A percentile compares a stretch with the other conserved stretches of the same genome.
These are phyloP conservation scores for Pseudopleuronectes americanus DNA, from an alignment of 2,797 vertebrate genomes.

Conservation along the genomic window DNA sequence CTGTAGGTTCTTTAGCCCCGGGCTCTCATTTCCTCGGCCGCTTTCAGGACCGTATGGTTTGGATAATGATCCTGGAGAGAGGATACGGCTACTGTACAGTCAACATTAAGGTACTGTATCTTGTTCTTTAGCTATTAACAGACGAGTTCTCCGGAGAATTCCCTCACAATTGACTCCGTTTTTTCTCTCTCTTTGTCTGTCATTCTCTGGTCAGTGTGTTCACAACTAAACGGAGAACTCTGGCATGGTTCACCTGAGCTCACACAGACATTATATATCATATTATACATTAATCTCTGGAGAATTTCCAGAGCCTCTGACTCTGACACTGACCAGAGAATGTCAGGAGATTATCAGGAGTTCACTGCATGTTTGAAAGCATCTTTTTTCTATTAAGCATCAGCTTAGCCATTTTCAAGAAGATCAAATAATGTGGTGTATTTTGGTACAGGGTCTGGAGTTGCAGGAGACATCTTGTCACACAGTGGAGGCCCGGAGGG, in stretches of 20 bases:
- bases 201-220: too few relatives aligned
- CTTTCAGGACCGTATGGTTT: conserved; percentile 96
- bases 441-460: conserved; percentile 90
- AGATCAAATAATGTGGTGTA: conserved; percentile 1
- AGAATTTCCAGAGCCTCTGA: too few relatives aligned
- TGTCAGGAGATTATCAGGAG: too few relatives aligned
- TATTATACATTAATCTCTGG: too few relatives aligned
- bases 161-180: too few relatives aligned
- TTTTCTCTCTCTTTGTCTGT: too few relatives aligned
- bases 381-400: conserved; percentile 9
- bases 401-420: not conserved
- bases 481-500: conserved; percentile 92
- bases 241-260: too few relatives aligned
- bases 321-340: too few relatives aligned
- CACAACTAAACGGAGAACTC: too few relatives aligned
- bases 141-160: too few relatives aligned
- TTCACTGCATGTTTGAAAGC: too few relatives aligned
- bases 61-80: conserved; percentile 94
- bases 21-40: conserved; percentile 96
- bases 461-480: conserved; percentile 98
- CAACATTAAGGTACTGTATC: conserved; percentile 91
- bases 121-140: not conserved
- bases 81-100: conserved; percentile 95
- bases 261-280: too few relatives aligned
- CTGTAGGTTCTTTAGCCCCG: conserved; percentile 88